Conservation (phyloP, 2,797 vertebrate genomes). For the Lithobates sylvaticus region DNA sequence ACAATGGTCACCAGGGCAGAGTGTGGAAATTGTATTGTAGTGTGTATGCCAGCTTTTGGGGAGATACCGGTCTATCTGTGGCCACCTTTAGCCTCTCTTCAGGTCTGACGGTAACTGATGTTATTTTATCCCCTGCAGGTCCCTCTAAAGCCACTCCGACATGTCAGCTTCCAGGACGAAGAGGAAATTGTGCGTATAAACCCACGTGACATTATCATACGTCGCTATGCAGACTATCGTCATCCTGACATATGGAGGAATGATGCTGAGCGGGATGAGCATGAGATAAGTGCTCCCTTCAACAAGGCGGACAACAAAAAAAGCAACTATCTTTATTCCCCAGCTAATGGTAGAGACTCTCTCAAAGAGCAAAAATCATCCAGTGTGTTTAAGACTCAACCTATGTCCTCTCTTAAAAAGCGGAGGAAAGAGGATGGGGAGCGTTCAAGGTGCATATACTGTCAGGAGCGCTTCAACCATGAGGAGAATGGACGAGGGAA, state of each 20-base stretch:
- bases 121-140: slow-evolving; percentile 74
- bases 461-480: slow-evolving; percentile 97
- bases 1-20: no score
- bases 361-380: slow-evolving; percentile 89
- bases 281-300: slow-evolving; percentile 84
- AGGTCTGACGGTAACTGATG: no score
- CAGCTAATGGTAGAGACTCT: slow-evolving; percentile 83
- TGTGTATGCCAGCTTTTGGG: no score
- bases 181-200: slow-evolving; percentile 99
- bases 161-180: slow-evolving; percentile 96
- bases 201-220: slow-evolving; percentile 94
- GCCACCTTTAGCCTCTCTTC: no score
- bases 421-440: slow-evolving; percentile 96
- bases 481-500: slow-evolving; percentile 96
- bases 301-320: slow-evolving; percentile 95
- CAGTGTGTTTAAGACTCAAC: slow-evolving; percentile 85
- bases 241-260: slow-evolving; percentile 96
- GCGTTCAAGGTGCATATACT: slow-evolving; percentile 96
- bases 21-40: no score
- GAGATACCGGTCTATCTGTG: no score
- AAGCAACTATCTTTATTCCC: slow-evolving; percentile 90
- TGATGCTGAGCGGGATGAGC: slow-evolving; percentile 88
- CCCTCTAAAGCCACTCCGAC: slow-evolving; percentile 86
- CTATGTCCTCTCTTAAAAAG: slow-evolving; percentile 86
- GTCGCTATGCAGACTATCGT: slow-evolving; percentile 96